Conservation (phyloP, 2,888 invertebrate species). For the Drosophila mimetica region DNA sequence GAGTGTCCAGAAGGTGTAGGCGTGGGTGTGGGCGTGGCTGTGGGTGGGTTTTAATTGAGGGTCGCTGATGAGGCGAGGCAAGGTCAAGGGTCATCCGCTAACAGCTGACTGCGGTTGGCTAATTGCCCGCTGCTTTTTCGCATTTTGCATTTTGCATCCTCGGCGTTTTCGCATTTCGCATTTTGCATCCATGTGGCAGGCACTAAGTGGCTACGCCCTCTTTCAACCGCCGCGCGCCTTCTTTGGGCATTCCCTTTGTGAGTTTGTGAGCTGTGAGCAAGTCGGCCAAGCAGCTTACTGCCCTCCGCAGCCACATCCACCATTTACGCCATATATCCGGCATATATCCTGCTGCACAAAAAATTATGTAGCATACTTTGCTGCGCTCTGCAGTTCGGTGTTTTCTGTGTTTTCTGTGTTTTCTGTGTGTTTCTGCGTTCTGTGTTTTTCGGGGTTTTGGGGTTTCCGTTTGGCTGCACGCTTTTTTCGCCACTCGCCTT, state of each 20-base stretch:
- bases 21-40: background rate
- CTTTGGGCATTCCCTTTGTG: slow-evolving; percentile 29
- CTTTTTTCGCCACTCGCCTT: slow-evolving; percentile 17
- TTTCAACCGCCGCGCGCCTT: slow-evolving; percentile 16
- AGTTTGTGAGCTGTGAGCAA: background rate
- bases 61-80: slow-evolving; percentile 4
- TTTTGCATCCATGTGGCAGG: slow-evolving; percentile 24
- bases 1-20: slow-evolving; percentile 18
- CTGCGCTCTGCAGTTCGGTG: slow-evolving; percentile 31
- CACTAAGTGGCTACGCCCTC: slow-evolving; percentile 30
- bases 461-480: slow-evolving; percentile 32
- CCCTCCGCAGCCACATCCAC: background rate
- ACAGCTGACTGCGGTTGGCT: slow-evolving; percentile 18
- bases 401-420: slow-evolving; percentile 29
- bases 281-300: slow-evolving; percentile 33
- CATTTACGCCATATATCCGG: slow-evolving; percentile 4
- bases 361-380: slow-evolving; percentile 55
- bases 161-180: slow-evolving; percentile 11
- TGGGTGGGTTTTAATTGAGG: slow-evolving; percentile 30
- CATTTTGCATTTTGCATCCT: slow-evolving; percentile 15
- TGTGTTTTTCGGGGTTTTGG: slow-evolving; percentile 33
- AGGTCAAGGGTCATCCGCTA: slow-evolving; percentile 14
- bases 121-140: slow-evolving; percentile 18
- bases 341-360: slow-evolving; percentile 1
- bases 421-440: slow-evolving; percentile 26